Conservation (phyloP, 2,888 invertebrate species). For the Drosophila neutralis region DNA sequence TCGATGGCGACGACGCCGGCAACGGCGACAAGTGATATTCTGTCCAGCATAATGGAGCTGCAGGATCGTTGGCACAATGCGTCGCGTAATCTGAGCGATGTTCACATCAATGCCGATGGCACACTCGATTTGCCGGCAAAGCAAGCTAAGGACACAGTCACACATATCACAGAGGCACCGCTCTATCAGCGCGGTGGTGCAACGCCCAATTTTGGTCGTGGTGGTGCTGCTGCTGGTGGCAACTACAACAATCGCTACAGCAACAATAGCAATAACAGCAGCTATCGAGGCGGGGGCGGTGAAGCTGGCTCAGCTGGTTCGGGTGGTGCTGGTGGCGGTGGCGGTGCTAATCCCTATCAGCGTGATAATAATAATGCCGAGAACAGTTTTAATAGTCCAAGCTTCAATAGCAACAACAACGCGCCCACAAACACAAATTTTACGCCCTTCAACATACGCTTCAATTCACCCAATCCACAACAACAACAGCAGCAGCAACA, state of each 20-base stretch:
- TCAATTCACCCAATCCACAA: slow-evolving; percentile 75
- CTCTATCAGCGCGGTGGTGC: slow-evolving; percentile 88
- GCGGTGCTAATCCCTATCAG: slow-evolving; percentile 60
- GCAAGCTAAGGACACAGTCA: slow-evolving; percentile 12
- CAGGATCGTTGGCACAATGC: slow-evolving; percentile 90
- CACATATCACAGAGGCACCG: slow-evolving; percentile 86
- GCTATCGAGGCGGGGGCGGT: slow-evolving; percentile 60
- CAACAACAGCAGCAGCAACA: slow-evolving; percentile 50
- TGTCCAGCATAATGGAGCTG: slow-evolving; percentile 89
- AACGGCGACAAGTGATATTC: slow-evolving; percentile 86
- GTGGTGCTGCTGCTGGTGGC: slow-evolving; percentile 85
- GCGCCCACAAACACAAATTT: slow-evolving; percentile 49
- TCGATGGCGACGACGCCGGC: not conserved
- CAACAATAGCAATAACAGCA: slow-evolving; percentile 54
- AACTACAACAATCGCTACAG: slow-evolving; percentile 80
- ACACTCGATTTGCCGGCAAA: slow-evolving; percentile 85
- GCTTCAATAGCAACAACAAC: slow-evolving; percentile 67
- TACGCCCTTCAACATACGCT: slow-evolving; percentile 78
- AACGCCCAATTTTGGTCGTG: slow-evolving; percentile 80
- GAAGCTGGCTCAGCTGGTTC: slow-evolving; percentile 16
- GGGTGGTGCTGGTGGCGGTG: slow-evolving; percentile 25
- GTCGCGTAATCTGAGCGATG: slow-evolving; percentile 86
- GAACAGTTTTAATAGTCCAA: slow-evolving; percentile 51
- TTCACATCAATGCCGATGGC: slow-evolving; percentile 86
- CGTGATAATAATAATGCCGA: slow-evolving; percentile 35